Evolutionary conservation across 2,888 invertebrate species (phyloP).

Genomic region (Balanococcus diminutus): DNA sequence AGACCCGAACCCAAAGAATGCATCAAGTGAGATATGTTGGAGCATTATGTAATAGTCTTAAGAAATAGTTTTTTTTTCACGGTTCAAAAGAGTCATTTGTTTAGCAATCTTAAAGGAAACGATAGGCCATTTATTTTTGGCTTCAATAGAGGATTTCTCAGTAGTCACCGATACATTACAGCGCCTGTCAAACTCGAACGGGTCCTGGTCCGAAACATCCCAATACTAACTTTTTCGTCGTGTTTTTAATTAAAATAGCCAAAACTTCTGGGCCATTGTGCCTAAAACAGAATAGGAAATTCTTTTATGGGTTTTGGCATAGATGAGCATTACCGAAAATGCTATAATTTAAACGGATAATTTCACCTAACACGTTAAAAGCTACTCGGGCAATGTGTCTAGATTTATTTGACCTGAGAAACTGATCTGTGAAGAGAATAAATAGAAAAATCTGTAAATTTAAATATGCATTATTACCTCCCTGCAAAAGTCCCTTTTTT

Average conservation of each 20-base stretch:
- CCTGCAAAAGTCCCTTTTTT: no score
- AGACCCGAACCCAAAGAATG: background rate
- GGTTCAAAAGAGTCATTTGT: slow-evolving; percentile 11
- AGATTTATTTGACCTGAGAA: no score
- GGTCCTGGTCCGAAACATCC: background rate
- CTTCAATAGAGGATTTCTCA: background rate
- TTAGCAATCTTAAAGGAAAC: background rate
- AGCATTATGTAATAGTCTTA: background rate
- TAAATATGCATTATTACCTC: no score
- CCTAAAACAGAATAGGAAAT: background rate
- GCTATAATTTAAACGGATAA: background rate
- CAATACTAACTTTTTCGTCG: background rate
- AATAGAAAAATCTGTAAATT: no score
- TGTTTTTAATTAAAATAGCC: background rate
- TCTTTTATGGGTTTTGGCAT: background rate
- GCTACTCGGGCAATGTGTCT: no score
- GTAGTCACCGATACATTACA: background rate
- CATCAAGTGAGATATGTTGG: background rate
- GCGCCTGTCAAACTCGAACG: background rate
- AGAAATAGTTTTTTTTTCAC: slow-evolving; percentile 11
- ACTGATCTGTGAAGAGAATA: no score
- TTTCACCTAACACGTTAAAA: background rate
- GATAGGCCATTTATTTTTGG: background rate
- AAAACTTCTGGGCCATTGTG: background rate
- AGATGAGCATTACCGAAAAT: background rate